These are phyloP conservation scores for Ceratina australensis DNA, from an alignment of 1,140 invertebrate species.

Conservation along the genomic window DNA sequence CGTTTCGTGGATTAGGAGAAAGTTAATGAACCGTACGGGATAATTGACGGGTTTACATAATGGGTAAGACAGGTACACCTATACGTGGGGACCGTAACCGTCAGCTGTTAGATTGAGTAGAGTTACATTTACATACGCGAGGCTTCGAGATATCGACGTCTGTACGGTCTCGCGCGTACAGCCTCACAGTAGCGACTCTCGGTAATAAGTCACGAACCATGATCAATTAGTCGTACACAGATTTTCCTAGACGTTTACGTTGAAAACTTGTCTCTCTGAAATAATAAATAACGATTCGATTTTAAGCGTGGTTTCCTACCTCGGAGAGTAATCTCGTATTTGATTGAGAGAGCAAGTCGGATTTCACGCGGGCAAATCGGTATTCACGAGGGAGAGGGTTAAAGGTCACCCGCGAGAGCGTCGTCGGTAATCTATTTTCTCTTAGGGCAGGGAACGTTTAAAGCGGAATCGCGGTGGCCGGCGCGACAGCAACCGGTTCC, in stretches of 20 bases:
- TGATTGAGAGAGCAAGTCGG: too few species aligned
- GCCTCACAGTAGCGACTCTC: not conserved
- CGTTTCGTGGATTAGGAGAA: too few species aligned
- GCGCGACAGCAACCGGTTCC: constrained; percentile 43
- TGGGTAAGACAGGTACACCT: too few species aligned
- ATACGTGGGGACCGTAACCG: too few species aligned
- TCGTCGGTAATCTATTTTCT: constrained; percentile 15
- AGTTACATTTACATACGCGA: constrained; percentile 28
- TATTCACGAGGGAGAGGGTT: too few species aligned
- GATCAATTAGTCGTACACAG: constrained; percentile 59
- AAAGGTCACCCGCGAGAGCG: not conserved
- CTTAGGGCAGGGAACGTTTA: not conserved
- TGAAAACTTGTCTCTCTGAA: not conserved
- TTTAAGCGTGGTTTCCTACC: too few species aligned
- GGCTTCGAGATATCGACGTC: constrained; percentile 27
- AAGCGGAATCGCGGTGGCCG: constrained; percentile 36
- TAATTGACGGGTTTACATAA: too few species aligned
- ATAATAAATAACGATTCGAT: too few species aligned
- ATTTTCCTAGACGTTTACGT: not conserved
- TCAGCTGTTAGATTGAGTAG: not conserved
- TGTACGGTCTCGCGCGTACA: too few species aligned
- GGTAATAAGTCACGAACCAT: constrained; percentile 61
- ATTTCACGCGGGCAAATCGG: too few species aligned
- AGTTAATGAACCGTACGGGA: too few species aligned
- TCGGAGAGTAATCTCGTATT: too few species aligned